Conservation (phyloP, 1,140 invertebrate species). For the Nebria ingens region DNA sequence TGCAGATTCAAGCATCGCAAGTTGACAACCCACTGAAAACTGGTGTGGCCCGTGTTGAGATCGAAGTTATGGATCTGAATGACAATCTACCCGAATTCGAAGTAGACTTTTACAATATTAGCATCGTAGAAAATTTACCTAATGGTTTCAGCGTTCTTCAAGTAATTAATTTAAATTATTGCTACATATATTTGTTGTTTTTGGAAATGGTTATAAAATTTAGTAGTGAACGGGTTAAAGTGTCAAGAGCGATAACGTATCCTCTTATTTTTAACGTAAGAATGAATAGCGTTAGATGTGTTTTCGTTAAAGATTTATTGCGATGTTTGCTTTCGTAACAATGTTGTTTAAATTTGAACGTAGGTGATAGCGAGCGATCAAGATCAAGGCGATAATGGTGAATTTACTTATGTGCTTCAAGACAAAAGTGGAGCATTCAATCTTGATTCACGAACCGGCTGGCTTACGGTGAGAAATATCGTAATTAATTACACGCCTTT, state of each 20-base stretch:
- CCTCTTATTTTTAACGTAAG: too few species aligned
- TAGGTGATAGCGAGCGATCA: constrained; percentile 57
- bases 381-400: constrained; percentile 73
- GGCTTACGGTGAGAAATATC: constrained; percentile 61
- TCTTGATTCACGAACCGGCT: constrained; percentile 66
- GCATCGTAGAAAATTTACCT: constrained; percentile 81
- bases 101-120: constrained; percentile 81
- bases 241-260: too few species aligned
- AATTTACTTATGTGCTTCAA: constrained; percentile 68
- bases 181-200: not conserved
- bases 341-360: not conserved
- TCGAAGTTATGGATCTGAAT: constrained; percentile 71
- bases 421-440: constrained; percentile 66
- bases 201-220: not conserved
- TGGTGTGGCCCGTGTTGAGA: constrained; percentile 58
- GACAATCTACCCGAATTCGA: constrained; percentile 79
- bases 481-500: constrained; percentile 3
- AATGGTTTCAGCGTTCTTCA: constrained; percentile 77
- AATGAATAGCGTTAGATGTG: too few species aligned
- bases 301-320: not conserved
- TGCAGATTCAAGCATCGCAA: constrained; percentile 69
- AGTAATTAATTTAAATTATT: constrained; percentile 30
- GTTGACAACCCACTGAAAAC: constrained; percentile 66
- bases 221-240: too few species aligned
- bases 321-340: not conserved